Percentiles rank a stretch among this genome's conserved stretches.
Evolutionary conservation across 2,888 invertebrate genomes (phyloP).

Genomic region (Boloria euphrosyne): DNA sequence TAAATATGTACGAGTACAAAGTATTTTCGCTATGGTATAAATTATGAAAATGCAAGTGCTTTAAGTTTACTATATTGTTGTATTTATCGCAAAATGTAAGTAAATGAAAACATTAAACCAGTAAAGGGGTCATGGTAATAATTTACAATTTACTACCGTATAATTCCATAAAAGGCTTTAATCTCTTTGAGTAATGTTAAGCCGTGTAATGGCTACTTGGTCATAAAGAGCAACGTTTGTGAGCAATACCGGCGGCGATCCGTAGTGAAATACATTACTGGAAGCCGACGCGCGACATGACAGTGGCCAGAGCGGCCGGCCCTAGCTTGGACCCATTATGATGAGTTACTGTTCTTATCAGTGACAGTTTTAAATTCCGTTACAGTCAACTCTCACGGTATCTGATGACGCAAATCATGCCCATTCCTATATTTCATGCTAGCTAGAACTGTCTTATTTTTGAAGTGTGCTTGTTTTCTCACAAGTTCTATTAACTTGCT

Average conservation of each 20-base stretch:
- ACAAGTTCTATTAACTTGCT: conserved; percentile 2
- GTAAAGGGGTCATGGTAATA: conserved; percentile 4
- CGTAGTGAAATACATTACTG: conserved; percentile 35
- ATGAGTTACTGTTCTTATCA: conserved; percentile 63
- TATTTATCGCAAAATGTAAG: background rate
- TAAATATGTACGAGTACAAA: no score
- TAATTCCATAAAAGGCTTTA: conserved; percentile 26
- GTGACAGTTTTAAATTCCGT: conserved; percentile 61
- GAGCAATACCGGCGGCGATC: conserved; percentile 31
- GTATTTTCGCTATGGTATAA: no score
- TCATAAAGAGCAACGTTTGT: conserved; percentile 27
- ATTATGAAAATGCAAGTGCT: background rate
- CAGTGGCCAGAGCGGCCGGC: conserved; percentile 40
- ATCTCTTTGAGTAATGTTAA: conserved; percentile 32
- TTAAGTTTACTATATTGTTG: background rate
- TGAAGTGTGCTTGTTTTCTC: conserved; percentile 23
- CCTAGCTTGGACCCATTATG: conserved; percentile 53
- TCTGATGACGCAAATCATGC: conserved; percentile 45
- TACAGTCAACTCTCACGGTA: conserved; percentile 48
- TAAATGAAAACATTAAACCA: conserved; percentile 15
- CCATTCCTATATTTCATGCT: conserved; percentile 25
- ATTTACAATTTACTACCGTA: conserved; percentile 22
- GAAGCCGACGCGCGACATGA: conserved; percentile 41
- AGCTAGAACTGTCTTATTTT: conserved; percentile 23
- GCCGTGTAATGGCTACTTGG: conserved; percentile 32